Evolutionary conservation across 2,888 invertebrate species (phyloP), one percentile per base, ranked within the genome.

Genomic region (Cactoblastis cactorum): DNA sequence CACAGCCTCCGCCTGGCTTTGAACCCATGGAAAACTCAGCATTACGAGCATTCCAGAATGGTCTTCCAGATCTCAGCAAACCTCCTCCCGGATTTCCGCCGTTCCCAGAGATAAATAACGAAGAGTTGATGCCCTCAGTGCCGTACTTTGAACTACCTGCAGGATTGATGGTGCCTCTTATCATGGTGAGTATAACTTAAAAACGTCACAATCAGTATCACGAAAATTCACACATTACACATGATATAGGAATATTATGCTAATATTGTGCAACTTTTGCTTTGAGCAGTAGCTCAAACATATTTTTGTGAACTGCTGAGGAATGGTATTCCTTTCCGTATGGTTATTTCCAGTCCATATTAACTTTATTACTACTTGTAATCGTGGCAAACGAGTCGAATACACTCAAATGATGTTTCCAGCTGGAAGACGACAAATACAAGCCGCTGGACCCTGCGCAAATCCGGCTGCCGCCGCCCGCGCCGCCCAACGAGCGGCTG

Each of bases 121-220:
- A 96, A 65, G 96, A 96, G 56, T 85, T 96, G 58, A 93, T 96
- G 86, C 98, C 98, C 19, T 94, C 95, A 19, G 95, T 96, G 64
- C 98, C 98, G 46, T 99, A 99, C 80, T 99, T 95, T 78, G 98
- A 99, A 77, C 91, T 99, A 58, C 99, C 99, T 1, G 98, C 99
- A 50, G 99, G 98, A 39, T 91, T 99, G 15, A 98, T 99, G 95
- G 98, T 98, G 52, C 97, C 98, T n/a, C 91, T 98, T 11, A 96
- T 99, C 54, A 96, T 95, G 92, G 94, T 95, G 83, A 79, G 83
- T 95, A 92, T n/a, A n/a, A n/a, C n/a, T n/a, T n/a, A n/a, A n/a
- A n/a, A n/a, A n/a, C n/a, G n/a, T n/a, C n/a, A n/a, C n/a, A n/a
- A n/a, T n/a, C n/a, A n/a, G n/a, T n/a, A n/a, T n/a, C n/a, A n/a